Conservation (phyloP, 1,140 invertebrate genomes). For the Daktulosphaira vitifoliae region DNA sequence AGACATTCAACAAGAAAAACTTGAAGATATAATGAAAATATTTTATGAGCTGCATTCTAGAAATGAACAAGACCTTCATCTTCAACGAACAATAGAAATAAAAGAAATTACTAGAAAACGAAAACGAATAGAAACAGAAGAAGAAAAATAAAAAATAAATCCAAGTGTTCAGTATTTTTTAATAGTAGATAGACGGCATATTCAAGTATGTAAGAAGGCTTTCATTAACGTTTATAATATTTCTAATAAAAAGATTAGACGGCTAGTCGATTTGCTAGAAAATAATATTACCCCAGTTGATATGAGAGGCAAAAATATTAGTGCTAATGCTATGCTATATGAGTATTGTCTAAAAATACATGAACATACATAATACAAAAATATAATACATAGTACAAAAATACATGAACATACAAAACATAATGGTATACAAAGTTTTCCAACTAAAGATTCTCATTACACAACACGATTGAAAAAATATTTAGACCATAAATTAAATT, state of each 20-base stretch:
- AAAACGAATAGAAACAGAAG: not conserved
- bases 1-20: not conserved
- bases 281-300: too few relatives aligned
- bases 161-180: not conserved
- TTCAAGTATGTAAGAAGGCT: slow-evolving; percentile 1
- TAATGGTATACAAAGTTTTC: not conserved
- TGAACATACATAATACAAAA: too few relatives aligned
- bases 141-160: not conserved
- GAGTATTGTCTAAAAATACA: slow-evolving; percentile 4
- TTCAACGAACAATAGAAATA: not conserved
- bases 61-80: not conserved
- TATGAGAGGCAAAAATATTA: slow-evolving; percentile 6
- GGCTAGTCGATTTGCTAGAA: too few relatives aligned
- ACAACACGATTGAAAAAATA: slow-evolving; percentile 3
- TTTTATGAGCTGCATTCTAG: too few relatives aligned
- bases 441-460: not conserved
- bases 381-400: too few relatives aligned
- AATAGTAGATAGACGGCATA: not conserved
- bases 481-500: slow-evolving; percentile 4
- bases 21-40: too few relatives aligned
- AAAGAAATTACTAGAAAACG: not conserved
- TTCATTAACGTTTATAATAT: not conserved
- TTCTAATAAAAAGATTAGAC: not conserved
- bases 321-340: too few relatives aligned
- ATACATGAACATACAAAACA: too few relatives aligned